Evolutionary conservation across 1,140 invertebrate genomes (phyloP), one percentile per base, ranked within the genome.

Genomic region (Matsumurasca onukii): DNA sequence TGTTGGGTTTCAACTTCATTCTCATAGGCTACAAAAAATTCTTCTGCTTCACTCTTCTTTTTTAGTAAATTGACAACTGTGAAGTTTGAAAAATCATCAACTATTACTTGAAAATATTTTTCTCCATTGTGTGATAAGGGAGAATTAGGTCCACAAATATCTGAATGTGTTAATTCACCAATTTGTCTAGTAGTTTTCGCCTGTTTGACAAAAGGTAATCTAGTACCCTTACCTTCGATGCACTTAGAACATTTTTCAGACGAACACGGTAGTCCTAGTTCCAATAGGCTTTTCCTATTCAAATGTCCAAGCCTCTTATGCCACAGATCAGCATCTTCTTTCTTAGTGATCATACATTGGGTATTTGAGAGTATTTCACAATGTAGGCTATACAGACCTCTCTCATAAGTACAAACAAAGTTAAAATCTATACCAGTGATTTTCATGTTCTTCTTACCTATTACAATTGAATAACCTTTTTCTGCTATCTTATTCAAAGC

Each of bases 141-240:
- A 17, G 20, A 62, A 12, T 62, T 24, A 15, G 67, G 67, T 68
- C 67, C 67, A n/a, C 15, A 61, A 24, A 62, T 48, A 62, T 68
- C 52, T 2, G 55, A 31, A 59, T 67, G 66, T 17, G 62, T 34
- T n/a, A 68, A 22, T 62, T 68, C 67, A 39, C 55, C 67, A 62
- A 68, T 68, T 20, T 48, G 5, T 45, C 27, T 34, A 25, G 55
- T 34, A 45, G 12, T 62, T 34, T 68, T 68, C 25, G 39, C 64
- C 2, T 66, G 31, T 13, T 13, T 20, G n/a, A 31, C 20, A 20
- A 68, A 68, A 3, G 55, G 52, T 34, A 34, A 20, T 62, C 67
- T 31, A 13, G 67, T 68, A 1, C 20, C 17, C 52, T 68, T 68
- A 27, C 27, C 55, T 62, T 68, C 55, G 17, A 62, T 24, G 52